A percentile compares a stretch with the other conserved stretches of the same genome.
Conservation (phyloP, 2,797 vertebrate species). For the Siniperca scherzeri region DNA sequence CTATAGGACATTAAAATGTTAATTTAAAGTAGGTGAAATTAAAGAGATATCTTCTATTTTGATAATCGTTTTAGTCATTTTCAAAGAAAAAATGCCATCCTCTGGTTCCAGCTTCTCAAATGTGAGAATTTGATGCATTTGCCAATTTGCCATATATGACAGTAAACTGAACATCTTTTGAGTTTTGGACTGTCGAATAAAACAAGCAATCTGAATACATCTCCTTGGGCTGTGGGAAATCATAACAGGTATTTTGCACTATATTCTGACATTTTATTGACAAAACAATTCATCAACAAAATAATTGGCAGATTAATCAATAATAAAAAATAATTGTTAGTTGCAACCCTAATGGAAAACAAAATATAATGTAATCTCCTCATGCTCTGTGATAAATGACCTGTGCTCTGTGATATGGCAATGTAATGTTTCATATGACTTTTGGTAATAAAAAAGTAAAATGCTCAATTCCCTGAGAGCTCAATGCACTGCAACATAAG, state of each 20-base stretch:
- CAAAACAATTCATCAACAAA: not conserved
- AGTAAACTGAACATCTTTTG: not conserved
- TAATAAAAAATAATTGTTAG: not conserved
- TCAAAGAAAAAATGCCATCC: not conserved
- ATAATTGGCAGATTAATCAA: not conserved
- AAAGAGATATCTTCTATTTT: not conserved
- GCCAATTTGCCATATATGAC: not conserved
- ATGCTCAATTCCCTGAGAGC: not conserved
- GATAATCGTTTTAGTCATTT: not conserved
- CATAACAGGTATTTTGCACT: not conserved
- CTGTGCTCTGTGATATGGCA: constrained; percentile 10
- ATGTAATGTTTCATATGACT: constrained; percentile 8
- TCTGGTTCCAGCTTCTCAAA: not conserved
- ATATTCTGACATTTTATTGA: not conserved
- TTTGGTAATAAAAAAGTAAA: not conserved
- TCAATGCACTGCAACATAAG: not conserved
- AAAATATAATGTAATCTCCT: not conserved
- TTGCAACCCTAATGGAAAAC: not conserved
- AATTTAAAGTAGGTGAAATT: not conserved
- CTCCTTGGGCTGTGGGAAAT: not conserved
- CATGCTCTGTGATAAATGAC: constrained; percentile 20
- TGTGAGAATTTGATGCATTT: constrained; percentile 7
- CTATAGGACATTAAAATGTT: not conserved
- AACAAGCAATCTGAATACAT: not conserved
- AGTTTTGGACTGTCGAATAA: not conserved